phyloP scores from a whole-genome alignment of 2,888 invertebrate species.

The Leucophenga maculata region DNA sequence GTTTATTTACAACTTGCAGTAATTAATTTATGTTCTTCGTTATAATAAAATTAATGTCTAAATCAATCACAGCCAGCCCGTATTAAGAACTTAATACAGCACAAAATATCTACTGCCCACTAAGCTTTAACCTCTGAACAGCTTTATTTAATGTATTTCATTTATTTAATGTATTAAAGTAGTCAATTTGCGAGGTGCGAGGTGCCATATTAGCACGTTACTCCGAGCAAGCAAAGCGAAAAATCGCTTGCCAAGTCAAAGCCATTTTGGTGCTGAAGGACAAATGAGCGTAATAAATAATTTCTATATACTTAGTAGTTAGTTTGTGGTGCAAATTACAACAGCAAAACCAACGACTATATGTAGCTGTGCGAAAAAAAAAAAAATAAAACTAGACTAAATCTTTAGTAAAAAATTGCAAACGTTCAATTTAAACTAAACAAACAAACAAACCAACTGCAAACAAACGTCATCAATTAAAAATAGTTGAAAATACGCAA shows the following conservation, averaged over 20 bases:
- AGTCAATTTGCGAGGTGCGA: too few relatives aligned
- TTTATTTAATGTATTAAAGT: too few relatives aligned
- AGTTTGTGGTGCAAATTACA: constrained; percentile 44
- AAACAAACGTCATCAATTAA: constrained; percentile 61
- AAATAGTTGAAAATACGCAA: constrained; percentile 63
- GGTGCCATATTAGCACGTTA: neutral
- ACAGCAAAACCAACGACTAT: constrained; percentile 40
- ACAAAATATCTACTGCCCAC: constrained; percentile 26
- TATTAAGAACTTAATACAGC: constrained; percentile 18
- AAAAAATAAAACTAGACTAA: constrained; percentile 16
- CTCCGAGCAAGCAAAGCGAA: constrained; percentile 20
- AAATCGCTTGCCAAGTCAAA: constrained; percentile 60
- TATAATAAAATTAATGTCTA: neutral
- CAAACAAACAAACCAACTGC: neutral
- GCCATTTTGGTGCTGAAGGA: constrained; percentile 59
- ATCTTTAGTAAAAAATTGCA: constrained; percentile 9
- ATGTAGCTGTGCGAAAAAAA: constrained; percentile 31
- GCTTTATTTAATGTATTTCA: too few relatives aligned
- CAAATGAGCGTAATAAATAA: constrained; percentile 37
- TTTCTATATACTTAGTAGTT: constrained; percentile 10
- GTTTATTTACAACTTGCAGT: neutral
- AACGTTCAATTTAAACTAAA: neutral
- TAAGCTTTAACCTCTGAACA: neutral
- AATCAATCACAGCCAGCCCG: neutral
- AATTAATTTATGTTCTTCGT: neutral